phyloP scores from a whole-genome alignment of 2,113 vertebrate genomes.

The Rhagologus leucostigma region DNA sequence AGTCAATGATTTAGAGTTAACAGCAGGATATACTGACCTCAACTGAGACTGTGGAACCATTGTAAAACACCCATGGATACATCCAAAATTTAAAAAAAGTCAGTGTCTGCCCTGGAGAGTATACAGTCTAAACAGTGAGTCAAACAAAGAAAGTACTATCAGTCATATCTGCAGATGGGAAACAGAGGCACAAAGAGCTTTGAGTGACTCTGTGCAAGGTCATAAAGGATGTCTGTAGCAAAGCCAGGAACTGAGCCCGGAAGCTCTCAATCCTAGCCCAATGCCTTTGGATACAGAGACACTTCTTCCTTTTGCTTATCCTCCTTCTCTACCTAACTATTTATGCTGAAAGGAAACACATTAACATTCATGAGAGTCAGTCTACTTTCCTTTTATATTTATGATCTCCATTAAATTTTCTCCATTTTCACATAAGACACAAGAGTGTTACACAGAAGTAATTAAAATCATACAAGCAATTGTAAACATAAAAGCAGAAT shows the following conservation, averaged over 20 bases:
- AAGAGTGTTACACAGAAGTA: background rate
- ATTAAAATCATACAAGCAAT: background rate
- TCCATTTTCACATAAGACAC: background rate
- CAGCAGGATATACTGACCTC: background rate
- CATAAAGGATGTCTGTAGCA: constrained; percentile 42
- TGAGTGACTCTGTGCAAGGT: background rate
- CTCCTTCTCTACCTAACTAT: background rate
- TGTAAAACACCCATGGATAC: background rate
- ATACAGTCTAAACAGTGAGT: background rate
- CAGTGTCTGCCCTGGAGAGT: background rate
- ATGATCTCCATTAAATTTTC: background rate
- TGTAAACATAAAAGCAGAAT: background rate
- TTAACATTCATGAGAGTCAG: background rate
- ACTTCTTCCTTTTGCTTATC: background rate
- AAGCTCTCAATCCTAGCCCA: background rate
- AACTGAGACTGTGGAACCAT: background rate
- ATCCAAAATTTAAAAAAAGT: background rate
- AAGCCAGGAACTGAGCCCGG: constrained; percentile 21
- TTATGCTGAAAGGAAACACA: background rate
- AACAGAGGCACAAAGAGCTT: constrained; percentile 43
- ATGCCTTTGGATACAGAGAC: background rate
- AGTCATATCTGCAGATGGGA: constrained; percentile 56
- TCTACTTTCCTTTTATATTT: background rate
- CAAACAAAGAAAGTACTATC: constrained; percentile 47
- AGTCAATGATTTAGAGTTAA: background rate